phyloP scores from a whole-genome alignment of 2,888 invertebrate genomes.

The Athalia cordata region DNA sequence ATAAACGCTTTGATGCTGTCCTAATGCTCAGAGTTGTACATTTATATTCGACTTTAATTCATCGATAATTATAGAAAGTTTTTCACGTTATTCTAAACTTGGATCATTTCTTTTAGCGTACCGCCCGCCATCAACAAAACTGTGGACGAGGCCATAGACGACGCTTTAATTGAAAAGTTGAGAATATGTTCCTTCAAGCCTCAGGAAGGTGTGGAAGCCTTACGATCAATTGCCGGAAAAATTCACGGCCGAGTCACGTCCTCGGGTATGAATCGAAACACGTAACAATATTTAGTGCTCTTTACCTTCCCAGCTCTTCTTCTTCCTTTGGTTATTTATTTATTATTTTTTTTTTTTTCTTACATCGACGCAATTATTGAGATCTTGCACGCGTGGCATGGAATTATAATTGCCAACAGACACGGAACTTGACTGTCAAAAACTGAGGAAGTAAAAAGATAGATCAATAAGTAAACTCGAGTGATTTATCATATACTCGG shows the following conservation, averaged over 20 bases:
- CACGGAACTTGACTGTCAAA: conserved; percentile 32
- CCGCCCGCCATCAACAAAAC: conserved; percentile 64
- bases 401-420: conserved; percentile 25
- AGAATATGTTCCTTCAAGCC: conserved; percentile 62
- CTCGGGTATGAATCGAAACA: conserved; percentile 64
- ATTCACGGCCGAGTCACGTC: conserved; percentile 70
- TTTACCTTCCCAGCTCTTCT: too few species aligned
- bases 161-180: conserved; percentile 69
- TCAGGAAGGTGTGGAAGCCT: conserved; percentile 65
- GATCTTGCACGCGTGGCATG: conserved; percentile 41
- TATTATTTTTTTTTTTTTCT: too few species aligned
- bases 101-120: conserved; percentile 54
- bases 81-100: not conserved
- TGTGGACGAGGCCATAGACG: conserved; percentile 67
- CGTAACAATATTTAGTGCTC: not conserved
- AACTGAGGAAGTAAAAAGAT: not conserved
- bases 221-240: conserved; percentile 67
- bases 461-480: conserved; percentile 48
- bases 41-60: not conserved
- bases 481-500: conserved; percentile 50
- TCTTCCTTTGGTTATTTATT: too few species aligned
- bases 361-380: conserved; percentile 14
- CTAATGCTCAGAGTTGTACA: not conserved
- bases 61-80: too few species aligned
- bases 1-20: not conserved